These are phyloP conservation scores for Rhogogaster chlorosoma DNA, from an alignment of 2,888 invertebrate genomes.

Conservation along the genomic window DNA sequence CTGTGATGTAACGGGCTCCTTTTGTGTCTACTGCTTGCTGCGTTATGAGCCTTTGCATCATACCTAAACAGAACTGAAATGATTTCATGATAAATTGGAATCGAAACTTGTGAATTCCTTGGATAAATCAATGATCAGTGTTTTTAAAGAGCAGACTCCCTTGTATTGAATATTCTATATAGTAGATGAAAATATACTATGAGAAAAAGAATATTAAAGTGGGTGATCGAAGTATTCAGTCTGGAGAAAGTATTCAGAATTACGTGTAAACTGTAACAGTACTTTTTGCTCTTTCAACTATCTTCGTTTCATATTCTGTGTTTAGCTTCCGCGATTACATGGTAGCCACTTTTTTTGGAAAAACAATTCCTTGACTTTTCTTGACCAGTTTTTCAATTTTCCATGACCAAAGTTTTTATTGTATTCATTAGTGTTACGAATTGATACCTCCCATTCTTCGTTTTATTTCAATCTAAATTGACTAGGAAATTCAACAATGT, in stretches of 20 bases:
- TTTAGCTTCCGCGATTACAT: no score
- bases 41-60: conserved; percentile 96
- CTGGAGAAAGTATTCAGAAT: neutral
- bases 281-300: neutral
- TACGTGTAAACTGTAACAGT: neutral
- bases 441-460: no score
- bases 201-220: neutral
- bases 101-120: neutral
- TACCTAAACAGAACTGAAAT: conserved; percentile 91
- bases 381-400: no score
- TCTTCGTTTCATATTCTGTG: conserved; percentile 15
- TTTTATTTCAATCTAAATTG: no score
- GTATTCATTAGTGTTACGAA: no score
- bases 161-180: neutral
- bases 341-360: no score
- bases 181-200: neutral
- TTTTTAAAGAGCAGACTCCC: neutral
- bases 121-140: neutral
- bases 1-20: conserved; percentile 95
- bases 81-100: conserved; percentile 39
- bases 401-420: no score
- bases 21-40: conserved; percentile 94
- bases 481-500: no score
- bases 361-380: no score
- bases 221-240: neutral